These are phyloP conservation scores for Grus americana DNA, from an alignment of 2,113 vertebrate genomes.

Conservation along the genomic window DNA sequence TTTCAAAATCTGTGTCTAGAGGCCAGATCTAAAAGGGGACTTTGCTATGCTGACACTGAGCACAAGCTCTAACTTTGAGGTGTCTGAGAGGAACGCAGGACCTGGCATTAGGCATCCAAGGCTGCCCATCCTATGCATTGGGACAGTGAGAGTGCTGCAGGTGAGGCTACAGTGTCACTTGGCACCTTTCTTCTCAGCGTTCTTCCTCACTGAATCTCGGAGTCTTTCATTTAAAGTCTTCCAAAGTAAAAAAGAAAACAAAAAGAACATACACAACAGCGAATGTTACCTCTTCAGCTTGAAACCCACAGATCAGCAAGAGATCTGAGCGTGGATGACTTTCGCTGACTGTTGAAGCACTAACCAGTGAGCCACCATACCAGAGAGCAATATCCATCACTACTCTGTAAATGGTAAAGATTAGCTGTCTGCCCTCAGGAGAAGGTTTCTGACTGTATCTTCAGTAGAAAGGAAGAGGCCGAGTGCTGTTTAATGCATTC, in stretches of 20 bases:
- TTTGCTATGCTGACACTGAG: not conserved
- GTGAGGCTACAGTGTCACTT: not conserved
- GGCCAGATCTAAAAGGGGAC: not conserved
- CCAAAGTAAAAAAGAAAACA: not conserved
- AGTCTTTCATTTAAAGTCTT: not conserved
- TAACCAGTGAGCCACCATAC: not conserved
- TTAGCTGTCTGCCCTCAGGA: not conserved
- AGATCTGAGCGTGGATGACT: not conserved
- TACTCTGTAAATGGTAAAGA: not conserved
- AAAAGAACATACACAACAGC: not conserved
- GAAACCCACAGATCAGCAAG: not conserved
- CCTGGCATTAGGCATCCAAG: not conserved
- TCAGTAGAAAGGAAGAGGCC: not conserved
- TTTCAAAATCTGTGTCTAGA: not conserved
- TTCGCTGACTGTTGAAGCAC: not conserved
- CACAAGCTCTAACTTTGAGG: not conserved
- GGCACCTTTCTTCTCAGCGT: not conserved
- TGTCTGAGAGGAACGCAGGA: not conserved
- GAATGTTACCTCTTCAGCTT: not conserved
- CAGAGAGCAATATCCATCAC: not conserved
- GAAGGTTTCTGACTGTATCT: not conserved
- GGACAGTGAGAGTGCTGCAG: not conserved
- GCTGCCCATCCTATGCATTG: rapidly evolving
- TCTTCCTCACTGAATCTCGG: not conserved
- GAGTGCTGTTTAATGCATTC: not conserved